These are phyloP conservation scores for Penaeus vannamei DNA, from an alignment of 1,140 invertebrate species.

Conservation along the genomic window DNA sequence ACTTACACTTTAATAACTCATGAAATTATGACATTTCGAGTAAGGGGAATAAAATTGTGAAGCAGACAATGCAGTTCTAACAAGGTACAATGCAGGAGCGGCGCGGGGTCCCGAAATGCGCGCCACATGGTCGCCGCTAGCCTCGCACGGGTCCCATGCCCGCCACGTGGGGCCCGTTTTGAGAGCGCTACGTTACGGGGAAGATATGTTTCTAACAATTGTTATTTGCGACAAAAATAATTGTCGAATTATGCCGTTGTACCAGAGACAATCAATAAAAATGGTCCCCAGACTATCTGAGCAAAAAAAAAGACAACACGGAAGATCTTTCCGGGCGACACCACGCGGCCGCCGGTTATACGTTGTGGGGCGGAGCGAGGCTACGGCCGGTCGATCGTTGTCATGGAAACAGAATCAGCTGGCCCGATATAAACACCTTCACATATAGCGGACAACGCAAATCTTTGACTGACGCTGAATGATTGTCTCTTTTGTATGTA, in stretches of 20 bases:
- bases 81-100: conserved; percentile 50
- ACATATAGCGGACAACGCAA: neutral
- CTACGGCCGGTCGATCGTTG: conserved; percentile 60
- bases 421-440: conserved; percentile 43
- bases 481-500: too few relatives aligned
- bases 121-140: conserved; percentile 57
- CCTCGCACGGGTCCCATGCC: conserved; percentile 41
- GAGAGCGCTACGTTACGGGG: neutral
- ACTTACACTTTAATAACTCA: too few relatives aligned
- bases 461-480: too few relatives aligned
- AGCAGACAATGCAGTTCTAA: conserved; percentile 11
- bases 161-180: conserved; percentile 39
- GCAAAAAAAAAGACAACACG: neutral
- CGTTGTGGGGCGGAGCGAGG: conserved; percentile 26
- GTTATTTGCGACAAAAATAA: too few relatives aligned
- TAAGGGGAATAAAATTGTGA: neutral
- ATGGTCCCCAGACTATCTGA: neutral
- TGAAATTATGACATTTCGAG: too few relatives aligned
- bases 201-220: neutral
- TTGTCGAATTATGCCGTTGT: too few relatives aligned
- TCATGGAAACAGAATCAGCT: conserved; percentile 66
- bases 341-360: neutral
- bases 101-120: conserved; percentile 61
- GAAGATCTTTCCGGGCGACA: neutral
- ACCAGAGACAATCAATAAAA: neutral